These are phyloP conservation scores for Buceros bicornis DNA, from an alignment of 2,797 vertebrate genomes.

Conservation along the genomic window DNA sequence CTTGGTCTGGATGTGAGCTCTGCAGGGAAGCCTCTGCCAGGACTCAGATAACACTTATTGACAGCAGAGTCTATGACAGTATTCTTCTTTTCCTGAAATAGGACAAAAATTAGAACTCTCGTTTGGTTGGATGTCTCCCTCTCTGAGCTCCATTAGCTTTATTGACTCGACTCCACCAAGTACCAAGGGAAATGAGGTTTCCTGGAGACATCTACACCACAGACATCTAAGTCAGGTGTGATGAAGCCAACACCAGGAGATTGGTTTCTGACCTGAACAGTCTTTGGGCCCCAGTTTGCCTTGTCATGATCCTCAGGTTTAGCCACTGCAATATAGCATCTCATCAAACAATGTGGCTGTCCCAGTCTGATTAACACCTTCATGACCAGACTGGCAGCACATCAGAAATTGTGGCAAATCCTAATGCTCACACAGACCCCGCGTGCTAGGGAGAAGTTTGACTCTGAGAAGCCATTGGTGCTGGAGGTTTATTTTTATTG, in stretches of 20 bases:
- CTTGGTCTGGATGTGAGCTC: not conserved
- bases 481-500: not conserved
- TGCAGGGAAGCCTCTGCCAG: not conserved
- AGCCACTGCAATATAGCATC: not conserved
- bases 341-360: not conserved
- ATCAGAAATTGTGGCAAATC: not conserved
- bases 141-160: conserved; percentile 50
- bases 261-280: not conserved
- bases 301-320: fast-evolving
- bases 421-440: fast-evolving
- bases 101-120: not conserved
- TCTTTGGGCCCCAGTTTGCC: not conserved
- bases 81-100: not conserved
- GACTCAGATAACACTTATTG: not conserved
- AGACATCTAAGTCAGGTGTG: not conserved
- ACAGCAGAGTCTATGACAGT: fast-evolving
- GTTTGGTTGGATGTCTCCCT: not conserved
- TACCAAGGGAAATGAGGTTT: not conserved
- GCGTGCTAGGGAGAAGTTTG: not conserved
- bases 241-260: not conserved
- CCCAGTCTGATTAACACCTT: not conserved
- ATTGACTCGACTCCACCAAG: not conserved
- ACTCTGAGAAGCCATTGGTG: not conserved
- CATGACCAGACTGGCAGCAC: not conserved
- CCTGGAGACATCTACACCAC: not conserved